phyloP scores from a whole-genome alignment of 2,797 vertebrate genomes.

The Gastrophryne carolinensis region DNA sequence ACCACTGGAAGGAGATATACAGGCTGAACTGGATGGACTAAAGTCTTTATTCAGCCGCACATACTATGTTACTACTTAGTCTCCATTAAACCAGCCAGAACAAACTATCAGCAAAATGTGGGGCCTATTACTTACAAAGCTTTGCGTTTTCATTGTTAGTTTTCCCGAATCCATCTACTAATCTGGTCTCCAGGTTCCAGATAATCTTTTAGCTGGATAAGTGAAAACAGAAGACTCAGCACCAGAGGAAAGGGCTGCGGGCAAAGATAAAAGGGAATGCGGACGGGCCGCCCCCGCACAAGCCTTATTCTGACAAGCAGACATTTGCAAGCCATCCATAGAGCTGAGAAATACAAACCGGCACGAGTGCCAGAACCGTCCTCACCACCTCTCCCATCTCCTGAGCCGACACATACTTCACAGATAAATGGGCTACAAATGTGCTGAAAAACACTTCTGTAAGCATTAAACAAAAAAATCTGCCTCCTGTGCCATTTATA shows the following conservation, averaged over 20 bases:
- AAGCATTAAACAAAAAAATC: not conserved
- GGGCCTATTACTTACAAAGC: too few relatives aligned
- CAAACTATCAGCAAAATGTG: too few relatives aligned
- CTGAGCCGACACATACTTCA: constrained; percentile 6
- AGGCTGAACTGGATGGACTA: too few relatives aligned
- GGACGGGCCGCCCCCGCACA: not conserved
- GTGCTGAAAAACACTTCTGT: constrained; percentile 25
- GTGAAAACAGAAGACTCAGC: constrained; percentile 8
- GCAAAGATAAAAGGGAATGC: not conserved
- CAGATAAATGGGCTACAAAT: constrained; percentile 21
- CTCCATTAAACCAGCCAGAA: too few relatives aligned
- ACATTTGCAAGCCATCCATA: constrained; percentile 21
- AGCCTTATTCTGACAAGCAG: constrained; percentile 13
- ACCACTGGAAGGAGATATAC: too few relatives aligned
- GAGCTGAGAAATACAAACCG: not conserved
- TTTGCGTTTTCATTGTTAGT: too few relatives aligned
- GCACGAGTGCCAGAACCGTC: not conserved
- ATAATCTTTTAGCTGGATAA: constrained; percentile 2
- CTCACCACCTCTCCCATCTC: not conserved
- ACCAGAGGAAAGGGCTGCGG: not conserved
- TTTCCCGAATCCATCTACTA: too few relatives aligned
- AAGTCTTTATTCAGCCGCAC: too few relatives aligned
- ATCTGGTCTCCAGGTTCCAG: not conserved
- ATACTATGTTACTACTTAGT: too few relatives aligned
- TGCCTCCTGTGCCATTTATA: not conserved